A percentile compares a stretch with the other conserved stretches of the same genome.
These are phyloP conservation scores for Cheilosia vernalis DNA, from an alignment of 2,888 invertebrate species.

Conservation along the genomic window DNA sequence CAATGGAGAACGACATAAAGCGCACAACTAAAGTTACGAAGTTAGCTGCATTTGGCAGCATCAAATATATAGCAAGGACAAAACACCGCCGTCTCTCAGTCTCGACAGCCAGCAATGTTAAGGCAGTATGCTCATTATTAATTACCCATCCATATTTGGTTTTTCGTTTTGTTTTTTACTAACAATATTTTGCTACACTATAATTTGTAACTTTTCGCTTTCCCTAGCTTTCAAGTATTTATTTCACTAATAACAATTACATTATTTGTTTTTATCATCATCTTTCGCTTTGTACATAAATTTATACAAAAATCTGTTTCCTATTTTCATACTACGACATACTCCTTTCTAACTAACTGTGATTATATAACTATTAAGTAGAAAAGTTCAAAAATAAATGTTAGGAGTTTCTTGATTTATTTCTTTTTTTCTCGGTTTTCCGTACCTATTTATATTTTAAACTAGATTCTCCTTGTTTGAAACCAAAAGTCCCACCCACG, in stretches of 20 bases:
- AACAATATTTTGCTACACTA: not conserved
- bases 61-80: too few relatives aligned
- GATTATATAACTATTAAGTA: conserved; percentile 61
- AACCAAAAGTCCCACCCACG: conserved; percentile 10
- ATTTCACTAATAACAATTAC: not conserved
- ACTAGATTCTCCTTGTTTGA: conserved; percentile 48
- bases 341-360: conserved; percentile 66
- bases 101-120: too few relatives aligned
- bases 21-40: too few relatives aligned
- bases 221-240: conserved; percentile 22
- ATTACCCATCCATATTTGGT: not conserved
- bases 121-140: too few relatives aligned
- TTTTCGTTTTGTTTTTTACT: not conserved
- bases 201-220: conserved; percentile 12
- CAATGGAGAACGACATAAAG: too few relatives aligned
- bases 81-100: too few relatives aligned
- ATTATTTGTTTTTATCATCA: conserved; percentile 34
- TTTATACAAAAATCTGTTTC: conserved; percentile 76
- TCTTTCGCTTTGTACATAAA: conserved; percentile 64
- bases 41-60: too few relatives aligned
- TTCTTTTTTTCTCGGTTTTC: conserved; percentile 25
- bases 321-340: conserved; percentile 67
- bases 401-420: conserved; percentile 58
- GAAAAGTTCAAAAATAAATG: conserved; percentile 68
- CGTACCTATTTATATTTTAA: conserved; percentile 44